These are phyloP conservation scores for Hesperophylax magnus DNA, from an alignment of 1,140 invertebrate species.

Conservation along the genomic window DNA sequence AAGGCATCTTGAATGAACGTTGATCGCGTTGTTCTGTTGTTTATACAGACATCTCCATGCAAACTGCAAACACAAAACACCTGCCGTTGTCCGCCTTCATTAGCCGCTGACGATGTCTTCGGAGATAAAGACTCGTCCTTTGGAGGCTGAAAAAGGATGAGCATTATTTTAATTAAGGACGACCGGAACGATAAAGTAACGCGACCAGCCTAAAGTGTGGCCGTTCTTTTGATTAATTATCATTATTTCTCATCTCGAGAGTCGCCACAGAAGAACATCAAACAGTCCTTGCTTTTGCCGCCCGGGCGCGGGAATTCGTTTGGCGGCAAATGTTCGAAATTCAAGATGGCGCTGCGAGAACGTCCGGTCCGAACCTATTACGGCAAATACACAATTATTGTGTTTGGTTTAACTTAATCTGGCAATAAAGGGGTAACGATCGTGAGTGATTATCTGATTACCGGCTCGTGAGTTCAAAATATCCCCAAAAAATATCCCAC, in stretches of 20 bases:
- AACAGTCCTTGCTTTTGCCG: background rate
- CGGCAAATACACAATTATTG: constrained; percentile 39
- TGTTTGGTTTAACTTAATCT: constrained; percentile 40
- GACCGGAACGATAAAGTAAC: constrained; percentile 32
- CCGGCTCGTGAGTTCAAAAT: constrained; percentile 22
- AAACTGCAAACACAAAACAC: background rate
- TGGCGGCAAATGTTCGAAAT: constrained; percentile 31
- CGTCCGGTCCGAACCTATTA: constrained; percentile 11
- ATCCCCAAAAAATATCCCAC: constrained; percentile 23
- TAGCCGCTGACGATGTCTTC: background rate
- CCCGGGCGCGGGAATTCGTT: constrained; percentile 26
- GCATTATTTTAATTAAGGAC: constrained; percentile 25
- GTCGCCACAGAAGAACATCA: constrained; percentile 4
- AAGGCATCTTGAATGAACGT: background rate
- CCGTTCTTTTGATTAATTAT: constrained; percentile 21
- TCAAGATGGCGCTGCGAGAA: constrained; percentile 37
- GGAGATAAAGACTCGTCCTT: background rate
- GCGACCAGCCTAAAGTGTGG: background rate
- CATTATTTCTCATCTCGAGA: constrained; percentile 14
- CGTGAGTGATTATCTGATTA: constrained; percentile 39
- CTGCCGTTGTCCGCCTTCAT: background rate
- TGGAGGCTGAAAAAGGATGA: constrained; percentile 5
- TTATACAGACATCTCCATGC: constrained; percentile 5
- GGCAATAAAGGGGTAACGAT: constrained; percentile 35
- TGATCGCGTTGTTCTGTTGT: background rate